Conservation (phyloP, 2,113 vertebrate species). For the Bolborhynchus lineola region DNA sequence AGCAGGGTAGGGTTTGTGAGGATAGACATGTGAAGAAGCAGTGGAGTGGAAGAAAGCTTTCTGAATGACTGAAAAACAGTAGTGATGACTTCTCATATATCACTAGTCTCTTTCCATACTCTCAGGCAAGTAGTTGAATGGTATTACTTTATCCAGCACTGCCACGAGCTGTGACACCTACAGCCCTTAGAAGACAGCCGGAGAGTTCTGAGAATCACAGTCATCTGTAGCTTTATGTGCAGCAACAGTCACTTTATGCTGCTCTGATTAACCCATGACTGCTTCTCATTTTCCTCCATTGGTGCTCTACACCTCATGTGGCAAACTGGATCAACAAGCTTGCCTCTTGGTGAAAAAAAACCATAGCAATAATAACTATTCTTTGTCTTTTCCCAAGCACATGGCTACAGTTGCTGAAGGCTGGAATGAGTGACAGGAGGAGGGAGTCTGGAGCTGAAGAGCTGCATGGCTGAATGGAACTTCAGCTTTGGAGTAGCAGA, state of each 20-base stretch:
- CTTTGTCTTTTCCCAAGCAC: background rate
- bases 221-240: background rate
- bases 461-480: background rate
- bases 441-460: background rate
- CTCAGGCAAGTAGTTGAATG: background rate
- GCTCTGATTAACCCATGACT: background rate
- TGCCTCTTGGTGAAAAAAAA: background rate
- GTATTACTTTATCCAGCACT: background rate
- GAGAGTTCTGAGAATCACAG: background rate
- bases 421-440: background rate
- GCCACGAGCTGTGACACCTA: background rate
- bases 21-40: background rate
- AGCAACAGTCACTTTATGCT: background rate
- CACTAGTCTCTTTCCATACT: background rate
- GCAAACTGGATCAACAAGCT: background rate
- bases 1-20: constrained; percentile 28
- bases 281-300: background rate
- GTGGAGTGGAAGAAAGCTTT: background rate
- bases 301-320: background rate
- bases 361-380: background rate
- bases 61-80: background rate
- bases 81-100: background rate
- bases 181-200: background rate
- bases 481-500: background rate
- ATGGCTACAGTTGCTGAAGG: background rate